These are phyloP conservation scores for Actinia equina DNA, from an alignment of 64 coral and sea anemone genomes.

Conservation along the genomic window DNA sequence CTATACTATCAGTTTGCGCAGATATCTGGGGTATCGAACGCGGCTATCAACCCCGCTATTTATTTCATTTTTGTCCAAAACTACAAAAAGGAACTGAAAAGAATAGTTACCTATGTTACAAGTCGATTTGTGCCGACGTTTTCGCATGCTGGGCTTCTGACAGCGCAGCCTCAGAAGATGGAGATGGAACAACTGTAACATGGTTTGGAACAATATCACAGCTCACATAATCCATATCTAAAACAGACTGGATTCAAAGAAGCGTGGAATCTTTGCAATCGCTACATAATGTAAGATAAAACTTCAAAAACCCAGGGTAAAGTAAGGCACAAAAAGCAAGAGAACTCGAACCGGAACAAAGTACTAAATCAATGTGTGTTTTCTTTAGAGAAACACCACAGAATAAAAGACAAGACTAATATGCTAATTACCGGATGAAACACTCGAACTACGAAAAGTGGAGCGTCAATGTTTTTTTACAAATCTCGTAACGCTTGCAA, in stretches of 20 bases:
- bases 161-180: neutral
- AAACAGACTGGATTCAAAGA: too few species aligned
- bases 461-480: neutral
- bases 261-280: neutral
- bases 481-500: neutral
- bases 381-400: too few species aligned
- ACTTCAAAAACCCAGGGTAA: neutral
- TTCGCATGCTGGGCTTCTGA: neutral
- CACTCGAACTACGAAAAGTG: neutral
- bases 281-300: neutral
- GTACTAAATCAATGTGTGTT: too few species aligned
- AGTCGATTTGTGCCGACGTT: neutral
- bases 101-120: neutral
- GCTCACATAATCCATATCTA: too few species aligned
- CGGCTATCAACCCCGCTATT: slow-evolving; percentile 9
- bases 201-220: too few species aligned
- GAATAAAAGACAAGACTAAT: neutral
- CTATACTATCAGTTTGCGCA: neutral
- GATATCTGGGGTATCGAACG: neutral
- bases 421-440: neutral
- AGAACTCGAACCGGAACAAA: neutral
- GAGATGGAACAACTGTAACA: neutral
- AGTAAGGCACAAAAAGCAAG: neutral
- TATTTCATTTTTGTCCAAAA: slow-evolving; percentile 2
- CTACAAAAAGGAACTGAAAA: slow-evolving; percentile 13